These are phyloP conservation scores for Luperina testacea DNA, from an alignment of 2,888 invertebrate species.

Conservation along the genomic window DNA sequence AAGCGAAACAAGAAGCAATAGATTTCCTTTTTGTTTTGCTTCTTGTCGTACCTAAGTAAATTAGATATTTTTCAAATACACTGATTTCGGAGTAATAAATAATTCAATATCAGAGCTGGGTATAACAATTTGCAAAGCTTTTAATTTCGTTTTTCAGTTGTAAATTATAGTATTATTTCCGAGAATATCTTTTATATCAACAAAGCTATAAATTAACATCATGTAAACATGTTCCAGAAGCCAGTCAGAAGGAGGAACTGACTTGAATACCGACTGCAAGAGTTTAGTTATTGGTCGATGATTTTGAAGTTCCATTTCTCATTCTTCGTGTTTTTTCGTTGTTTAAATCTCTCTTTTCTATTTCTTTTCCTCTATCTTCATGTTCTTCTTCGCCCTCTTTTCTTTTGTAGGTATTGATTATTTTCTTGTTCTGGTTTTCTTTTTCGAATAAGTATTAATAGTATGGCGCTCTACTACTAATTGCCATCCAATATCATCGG, in stretches of 20 bases:
- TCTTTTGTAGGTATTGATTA: neutral
- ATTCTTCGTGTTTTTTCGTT: neutral
- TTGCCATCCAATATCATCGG: neutral
- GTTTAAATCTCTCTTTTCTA: neutral
- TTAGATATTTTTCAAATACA: neutral
- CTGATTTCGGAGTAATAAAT: neutral
- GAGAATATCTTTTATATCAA: neutral
- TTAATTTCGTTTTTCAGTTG: slow-evolving; percentile 2
- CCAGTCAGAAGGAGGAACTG: neutral
- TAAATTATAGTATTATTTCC: slow-evolving; percentile 1
- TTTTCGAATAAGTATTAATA: neutral
- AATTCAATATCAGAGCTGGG: slow-evolving; percentile 7
- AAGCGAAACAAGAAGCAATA: neutral
- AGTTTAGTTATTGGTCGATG: neutral
- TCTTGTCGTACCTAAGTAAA: neutral
- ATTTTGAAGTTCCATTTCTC: too few relatives aligned
- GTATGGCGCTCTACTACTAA: neutral
- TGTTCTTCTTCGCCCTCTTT: neutral
- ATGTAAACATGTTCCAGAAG: neutral
- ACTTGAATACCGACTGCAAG: neutral
- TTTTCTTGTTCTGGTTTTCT: neutral
- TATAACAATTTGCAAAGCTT: neutral
- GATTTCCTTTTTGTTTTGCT: too few relatives aligned
- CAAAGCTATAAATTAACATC: neutral
- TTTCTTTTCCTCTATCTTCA: neutral